Evolutionary conservation across 2,888 invertebrate species (phyloP).

Genomic region (Cremastinae sp.): DNA sequence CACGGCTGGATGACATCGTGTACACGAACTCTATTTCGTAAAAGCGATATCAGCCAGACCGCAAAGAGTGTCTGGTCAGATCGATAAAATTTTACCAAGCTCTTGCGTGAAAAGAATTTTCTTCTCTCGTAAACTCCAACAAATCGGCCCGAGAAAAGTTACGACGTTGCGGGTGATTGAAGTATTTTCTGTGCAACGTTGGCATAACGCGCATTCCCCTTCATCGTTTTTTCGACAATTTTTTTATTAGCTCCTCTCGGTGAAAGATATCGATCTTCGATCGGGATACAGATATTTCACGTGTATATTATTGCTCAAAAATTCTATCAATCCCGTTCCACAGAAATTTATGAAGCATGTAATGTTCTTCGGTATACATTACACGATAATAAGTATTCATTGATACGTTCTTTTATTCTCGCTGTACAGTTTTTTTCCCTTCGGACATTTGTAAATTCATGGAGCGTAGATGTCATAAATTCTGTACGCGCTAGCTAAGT

Average conservation of each 20-base stretch:
- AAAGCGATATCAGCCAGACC: constrained; percentile 49
- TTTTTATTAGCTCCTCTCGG: not conserved
- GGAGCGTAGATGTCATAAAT: constrained; percentile 40
- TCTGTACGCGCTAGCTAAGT: constrained; percentile 18
- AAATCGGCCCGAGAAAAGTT: constrained; percentile 20
- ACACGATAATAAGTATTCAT: constrained; percentile 28
- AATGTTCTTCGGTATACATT: constrained; percentile 5
- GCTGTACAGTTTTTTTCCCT: constrained; percentile 20
- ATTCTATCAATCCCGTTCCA: constrained; percentile 34
- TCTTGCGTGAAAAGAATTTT: constrained; percentile 50
- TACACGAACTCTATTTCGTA: constrained; percentile 52
- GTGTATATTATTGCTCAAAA: constrained; percentile 42
- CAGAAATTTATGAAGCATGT: constrained; percentile 39
- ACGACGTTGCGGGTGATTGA: constrained; percentile 36
- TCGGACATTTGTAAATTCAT: constrained; percentile 28
- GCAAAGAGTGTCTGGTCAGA: constrained; percentile 39
- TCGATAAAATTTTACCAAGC: constrained; percentile 53
- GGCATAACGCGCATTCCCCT: constrained; percentile 14
- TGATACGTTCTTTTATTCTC: constrained; percentile 12
- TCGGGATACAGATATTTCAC: constrained; percentile 19
- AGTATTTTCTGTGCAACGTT: constrained; percentile 30
- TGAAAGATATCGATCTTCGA: constrained; percentile 47
- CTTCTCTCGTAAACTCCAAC: constrained; percentile 27
- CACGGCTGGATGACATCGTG: constrained; percentile 48
- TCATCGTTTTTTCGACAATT: constrained; percentile 9